A percentile compares a stretch with the other conserved stretches of the same genome.
phyloP scores from a whole-genome alignment of 2,888 invertebrate genomes.

The Drepanosiphum platanoidis region DNA sequence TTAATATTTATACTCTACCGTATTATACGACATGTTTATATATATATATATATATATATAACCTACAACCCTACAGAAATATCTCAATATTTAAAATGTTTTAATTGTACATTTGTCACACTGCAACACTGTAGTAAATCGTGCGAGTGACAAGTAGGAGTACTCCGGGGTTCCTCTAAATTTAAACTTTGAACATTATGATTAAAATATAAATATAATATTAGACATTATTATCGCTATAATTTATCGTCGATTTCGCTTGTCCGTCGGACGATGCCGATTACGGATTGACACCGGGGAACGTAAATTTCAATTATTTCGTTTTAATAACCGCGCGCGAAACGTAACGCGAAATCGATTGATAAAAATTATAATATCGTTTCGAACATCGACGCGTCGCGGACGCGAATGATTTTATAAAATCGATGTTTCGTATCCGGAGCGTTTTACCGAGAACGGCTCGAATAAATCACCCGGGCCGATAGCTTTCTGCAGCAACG shows the following conservation, averaged over 20 bases:
- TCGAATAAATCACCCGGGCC: too few relatives aligned
- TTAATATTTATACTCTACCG: too few relatives aligned
- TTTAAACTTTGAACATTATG: not conserved
- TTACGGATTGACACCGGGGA: not conserved
- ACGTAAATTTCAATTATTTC: not conserved
- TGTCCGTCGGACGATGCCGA: not conserved
- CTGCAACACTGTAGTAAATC: not conserved
- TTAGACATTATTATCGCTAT: not conserved
- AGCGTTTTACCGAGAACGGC: too few relatives aligned
- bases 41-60: too few relatives aligned
- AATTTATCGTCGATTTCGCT: not conserved
- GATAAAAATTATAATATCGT: too few relatives aligned
- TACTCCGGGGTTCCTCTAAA: not conserved
- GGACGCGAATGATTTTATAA: too few relatives aligned
- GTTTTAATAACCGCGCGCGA: too few relatives aligned
- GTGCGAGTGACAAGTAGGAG: not conserved
- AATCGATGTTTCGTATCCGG: too few relatives aligned
- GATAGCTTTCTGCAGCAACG: too few relatives aligned
- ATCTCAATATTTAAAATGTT: conserved; percentile 14
- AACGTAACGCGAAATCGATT: too few relatives aligned
- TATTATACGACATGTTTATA: too few relatives aligned
- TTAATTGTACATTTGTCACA: not conserved
- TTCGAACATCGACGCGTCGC: too few relatives aligned
- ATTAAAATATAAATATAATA: conserved; percentile 21
- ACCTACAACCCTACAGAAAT: not conserved